Evolutionary conservation across 2,797 vertebrate species (phyloP), one percentile per base, ranked within the genome.

Genomic region (Linurgus olivaceus): DNA sequence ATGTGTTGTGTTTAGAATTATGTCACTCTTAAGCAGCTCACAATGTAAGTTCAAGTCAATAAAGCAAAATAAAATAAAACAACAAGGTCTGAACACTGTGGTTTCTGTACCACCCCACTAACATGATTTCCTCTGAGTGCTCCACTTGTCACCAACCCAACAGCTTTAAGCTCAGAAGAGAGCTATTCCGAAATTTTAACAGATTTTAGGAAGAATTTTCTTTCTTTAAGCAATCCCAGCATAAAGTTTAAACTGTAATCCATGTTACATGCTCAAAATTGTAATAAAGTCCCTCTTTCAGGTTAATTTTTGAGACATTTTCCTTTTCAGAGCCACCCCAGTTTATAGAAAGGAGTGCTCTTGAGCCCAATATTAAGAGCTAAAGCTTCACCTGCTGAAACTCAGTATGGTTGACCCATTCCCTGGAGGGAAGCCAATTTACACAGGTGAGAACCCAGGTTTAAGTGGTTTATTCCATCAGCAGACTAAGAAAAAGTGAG

Each of bases 381-480:
- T 67, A 77, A 71, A 68, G 31, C 29, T 33, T 87, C 38, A 57
- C 44, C 52, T 71, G 31, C 63, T 75, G 40, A 51, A 75, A 75
- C 15, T 81, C 14, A 3, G 13, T 21, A 28, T 37, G 51, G 20
- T 44, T 55, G 29, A 52, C 29, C 40, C 31, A 61, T 73, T 93
- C 48, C 68, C 57, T 65, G 25, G 50, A 93, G 65, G 45, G 38
- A 83, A 83, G 72, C 61, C 85, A 90, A 95, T 74, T 89, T 83
- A 92, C 86, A 92, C 84, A 89, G 78, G 57, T 89, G 78, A 94
- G 78, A 91, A 86, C 85, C 88, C 86, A 77, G 38, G n/a, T 89
- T 89, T 80, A 74, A 76, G 65, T 85, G 88, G 67, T 95, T 93
- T 95, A 90, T 90, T 94, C 86, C 87, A 68, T 61, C 91, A 94